Evolutionary conservation across 1,140 invertebrate species (phyloP).

Genomic region (Anoplophora glabripennis): DNA sequence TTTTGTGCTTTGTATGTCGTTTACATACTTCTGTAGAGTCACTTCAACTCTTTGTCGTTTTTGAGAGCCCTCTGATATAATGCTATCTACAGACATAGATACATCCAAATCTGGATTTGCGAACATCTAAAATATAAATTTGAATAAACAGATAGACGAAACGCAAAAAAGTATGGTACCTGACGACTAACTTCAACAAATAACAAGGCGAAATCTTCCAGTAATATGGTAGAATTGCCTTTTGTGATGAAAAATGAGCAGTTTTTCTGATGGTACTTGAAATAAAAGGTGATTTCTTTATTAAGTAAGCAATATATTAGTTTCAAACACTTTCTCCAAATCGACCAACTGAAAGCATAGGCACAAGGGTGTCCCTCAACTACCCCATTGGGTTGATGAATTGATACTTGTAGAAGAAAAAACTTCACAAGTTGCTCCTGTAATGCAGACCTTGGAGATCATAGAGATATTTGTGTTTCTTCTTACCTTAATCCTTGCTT

Average conservation of each 20-base stretch:
- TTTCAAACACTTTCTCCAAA: constrained; percentile 35
- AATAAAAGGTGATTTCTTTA: constrained; percentile 29
- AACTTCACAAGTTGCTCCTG: constrained; percentile 36
- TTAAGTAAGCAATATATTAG: constrained; percentile 29
- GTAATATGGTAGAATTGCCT: constrained; percentile 18
- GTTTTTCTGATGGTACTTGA: constrained; percentile 22
- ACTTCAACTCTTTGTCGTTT: constrained; percentile 29
- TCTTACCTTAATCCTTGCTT: constrained; percentile 24
- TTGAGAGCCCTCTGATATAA: constrained; percentile 11
- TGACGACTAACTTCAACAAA: constrained; percentile 40
- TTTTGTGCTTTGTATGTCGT: constrained; percentile 32
- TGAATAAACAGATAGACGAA: neutral
- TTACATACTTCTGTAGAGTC: constrained; percentile 24
- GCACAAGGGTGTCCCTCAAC: constrained; percentile 24
- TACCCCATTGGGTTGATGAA: constrained; percentile 41
- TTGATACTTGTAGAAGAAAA: constrained; percentile 39
- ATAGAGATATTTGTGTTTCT: neutral
- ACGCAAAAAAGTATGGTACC: constrained; percentile 20
- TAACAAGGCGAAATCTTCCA: constrained; percentile 28
- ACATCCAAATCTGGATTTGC: constrained; percentile 6
- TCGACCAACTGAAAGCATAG: constrained; percentile 34
- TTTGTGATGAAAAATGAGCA: constrained; percentile 22
- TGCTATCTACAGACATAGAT: constrained; percentile 9
- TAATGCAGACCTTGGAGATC: constrained; percentile 4
- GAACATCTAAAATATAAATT: constrained; percentile 5